These are phyloP conservation scores for Arothron firmamentum DNA, from an alignment of 2,113 vertebrate genomes.

Conservation along the genomic window DNA sequence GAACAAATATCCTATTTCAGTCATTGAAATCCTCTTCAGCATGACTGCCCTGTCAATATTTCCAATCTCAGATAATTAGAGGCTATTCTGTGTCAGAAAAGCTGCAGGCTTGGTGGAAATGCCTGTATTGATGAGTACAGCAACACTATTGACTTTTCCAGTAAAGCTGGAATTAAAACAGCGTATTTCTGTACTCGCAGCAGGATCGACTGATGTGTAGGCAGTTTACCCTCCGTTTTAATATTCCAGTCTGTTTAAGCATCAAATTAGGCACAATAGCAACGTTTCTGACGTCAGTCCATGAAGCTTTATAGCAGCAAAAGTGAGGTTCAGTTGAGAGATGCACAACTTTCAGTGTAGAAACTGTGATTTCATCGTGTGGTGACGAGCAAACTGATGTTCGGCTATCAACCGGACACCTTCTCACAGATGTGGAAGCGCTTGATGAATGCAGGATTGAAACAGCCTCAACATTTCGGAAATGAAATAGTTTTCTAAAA, in stretches of 20 bases:
- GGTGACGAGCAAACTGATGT: too few relatives aligned
- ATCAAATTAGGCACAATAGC: slow-evolving; percentile 11
- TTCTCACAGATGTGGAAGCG: too few relatives aligned
- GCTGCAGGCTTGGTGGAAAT: slow-evolving; percentile 62
- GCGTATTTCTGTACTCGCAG: slow-evolving; percentile 40
- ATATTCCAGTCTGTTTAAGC: slow-evolving; percentile 35
- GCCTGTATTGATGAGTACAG: slow-evolving; percentile 66
- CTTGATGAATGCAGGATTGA: too few relatives aligned
- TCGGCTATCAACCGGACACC: too few relatives aligned
- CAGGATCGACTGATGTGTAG: slow-evolving; percentile 36
- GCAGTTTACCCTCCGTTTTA: slow-evolving; percentile 38
- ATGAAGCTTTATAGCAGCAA: too few relatives aligned
- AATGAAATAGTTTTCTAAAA: too few relatives aligned
- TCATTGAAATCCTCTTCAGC: slow-evolving; percentile 50
- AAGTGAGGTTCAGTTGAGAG: too few relatives aligned
- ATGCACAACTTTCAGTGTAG: too few relatives aligned
- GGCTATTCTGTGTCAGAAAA: slow-evolving; percentile 58
- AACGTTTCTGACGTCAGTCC: background rate
- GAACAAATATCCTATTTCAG: slow-evolving; percentile 51
- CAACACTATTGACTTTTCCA: slow-evolving; percentile 72
- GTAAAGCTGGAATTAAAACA: slow-evolving; percentile 62
- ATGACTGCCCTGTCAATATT: slow-evolving; percentile 65
- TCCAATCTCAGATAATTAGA: slow-evolving; percentile 68
- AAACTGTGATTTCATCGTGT: too few relatives aligned
- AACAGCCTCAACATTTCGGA: too few relatives aligned